Evolutionary conservation across 2,888 invertebrate species (phyloP), one percentile per base, ranked within the genome.

Genomic region (Actias luna): DNA sequence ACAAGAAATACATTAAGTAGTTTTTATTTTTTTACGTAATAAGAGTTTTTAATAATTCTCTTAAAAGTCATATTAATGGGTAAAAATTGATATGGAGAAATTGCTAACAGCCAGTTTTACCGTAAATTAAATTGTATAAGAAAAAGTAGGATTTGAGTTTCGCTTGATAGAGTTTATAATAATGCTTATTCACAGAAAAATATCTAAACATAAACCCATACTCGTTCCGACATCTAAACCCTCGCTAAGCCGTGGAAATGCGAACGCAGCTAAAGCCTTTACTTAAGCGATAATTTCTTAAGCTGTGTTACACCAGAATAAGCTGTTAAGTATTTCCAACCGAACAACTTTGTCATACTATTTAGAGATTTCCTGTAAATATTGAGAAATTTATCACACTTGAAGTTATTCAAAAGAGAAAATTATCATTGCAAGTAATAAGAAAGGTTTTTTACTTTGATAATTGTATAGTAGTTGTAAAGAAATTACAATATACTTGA

Each of bases 271-370:
- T 61, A 25, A 39, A 62, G 61, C 64, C 58, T 55, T 64, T 58
- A 60, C 33, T 55, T 59, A 65, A 64, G 65, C 59, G 62, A 64
- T 65, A 62, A 65, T 64, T 67, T 65, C 59, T 39, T 65, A 64
- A 65, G 62, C 61, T 62, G 29, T 29, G 55, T 55, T 29, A 29
- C 16, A n/a, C 7, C 29, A 55, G 25, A 22, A 50, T 50, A 50
- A 50, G 46, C 46, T 50, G 46, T 50, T 50, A 50, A 50, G 25
- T 25, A 50, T 50, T 50, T 25, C 46, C 46, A 25, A 25, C 2
- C 12, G 16, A 50, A 50, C 22, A 50, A 50, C 25, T 50, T 25
- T 50, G 16, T 50, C 46, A 12, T 50, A 22, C 8, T 25, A 14
- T 25, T 10, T 2, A 50, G 10, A 1, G 16, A 36, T 16, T 46